Evolutionary conservation across 2,113 vertebrate species (phyloP).

Genomic region (Sapajus apella): DNA sequence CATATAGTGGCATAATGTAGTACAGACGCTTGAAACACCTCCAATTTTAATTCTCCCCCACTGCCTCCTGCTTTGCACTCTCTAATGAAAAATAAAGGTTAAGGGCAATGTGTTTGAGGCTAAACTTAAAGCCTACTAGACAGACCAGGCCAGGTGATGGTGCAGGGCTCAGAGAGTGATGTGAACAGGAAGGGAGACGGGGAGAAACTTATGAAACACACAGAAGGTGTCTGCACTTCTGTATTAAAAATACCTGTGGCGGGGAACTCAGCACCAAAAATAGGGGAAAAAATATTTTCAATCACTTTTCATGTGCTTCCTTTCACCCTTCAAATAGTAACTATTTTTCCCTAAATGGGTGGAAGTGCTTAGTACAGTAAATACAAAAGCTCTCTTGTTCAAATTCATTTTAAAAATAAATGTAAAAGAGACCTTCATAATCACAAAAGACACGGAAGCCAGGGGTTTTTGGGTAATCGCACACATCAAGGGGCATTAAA

Average conservation of each 20-base stretch:
- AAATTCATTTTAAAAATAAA: constrained; percentile 47
- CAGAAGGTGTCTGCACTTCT: constrained; percentile 60
- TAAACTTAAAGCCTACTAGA: constrained; percentile 37
- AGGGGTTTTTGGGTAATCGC: constrained; percentile 59
- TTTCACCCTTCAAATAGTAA: constrained; percentile 17
- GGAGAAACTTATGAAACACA: constrained; percentile 68
- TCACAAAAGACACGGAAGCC: constrained; percentile 65
- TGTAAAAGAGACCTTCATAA: constrained; percentile 72
- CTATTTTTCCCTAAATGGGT: constrained; percentile 30
- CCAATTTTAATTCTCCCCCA: constrained; percentile 57
- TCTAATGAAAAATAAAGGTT: constrained; percentile 74
- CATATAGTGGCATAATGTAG: constrained; percentile 69
- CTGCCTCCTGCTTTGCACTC: constrained; percentile 40
- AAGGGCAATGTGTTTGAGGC: constrained; percentile 59
- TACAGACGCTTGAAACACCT: constrained; percentile 76
- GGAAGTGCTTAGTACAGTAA: constrained; percentile 57
- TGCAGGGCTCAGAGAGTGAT: not conserved
- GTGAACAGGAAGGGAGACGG: constrained; percentile 52
- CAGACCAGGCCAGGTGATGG: constrained; percentile 52
- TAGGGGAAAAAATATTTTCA: constrained; percentile 53
- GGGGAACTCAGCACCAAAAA: constrained; percentile 30
- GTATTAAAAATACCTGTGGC: constrained; percentile 35
- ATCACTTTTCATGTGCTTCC: not conserved
- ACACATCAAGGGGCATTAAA: constrained; percentile 65
- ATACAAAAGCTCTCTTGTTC: constrained; percentile 69